These are phyloP conservation scores for Dicentrarchus labrax DNA, from an alignment of 2,113 vertebrate species.

Conservation along the genomic window DNA sequence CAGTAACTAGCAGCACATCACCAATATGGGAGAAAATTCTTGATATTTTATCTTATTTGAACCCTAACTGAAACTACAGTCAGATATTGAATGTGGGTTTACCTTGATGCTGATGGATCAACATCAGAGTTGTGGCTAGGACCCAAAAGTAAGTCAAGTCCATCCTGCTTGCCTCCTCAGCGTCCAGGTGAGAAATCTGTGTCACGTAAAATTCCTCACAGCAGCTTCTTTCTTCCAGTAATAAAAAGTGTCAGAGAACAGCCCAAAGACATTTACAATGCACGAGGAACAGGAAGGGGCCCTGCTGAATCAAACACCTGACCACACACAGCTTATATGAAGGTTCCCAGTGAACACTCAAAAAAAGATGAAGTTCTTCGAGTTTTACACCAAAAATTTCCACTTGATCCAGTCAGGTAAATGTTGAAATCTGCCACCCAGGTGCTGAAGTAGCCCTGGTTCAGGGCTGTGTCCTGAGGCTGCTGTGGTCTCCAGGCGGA, in stretches of 20 bases:
- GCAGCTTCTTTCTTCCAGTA: background rate
- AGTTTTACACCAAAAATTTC: background rate
- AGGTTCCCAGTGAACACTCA: background rate
- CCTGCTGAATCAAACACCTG: background rate
- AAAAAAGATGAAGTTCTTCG: background rate
- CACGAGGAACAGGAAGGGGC: background rate
- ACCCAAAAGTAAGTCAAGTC: conserved; percentile 55
- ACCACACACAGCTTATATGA: background rate
- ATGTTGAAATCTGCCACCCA: background rate
- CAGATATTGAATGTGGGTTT: background rate
- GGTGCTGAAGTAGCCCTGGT: background rate
- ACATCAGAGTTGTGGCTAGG: conserved; percentile 31
- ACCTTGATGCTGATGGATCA: conserved; percentile 69
- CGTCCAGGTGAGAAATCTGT: conserved; percentile 21
- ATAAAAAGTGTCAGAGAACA: background rate
- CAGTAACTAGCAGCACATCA: background rate
- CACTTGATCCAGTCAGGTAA: conserved; percentile 12
- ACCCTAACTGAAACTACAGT: background rate
- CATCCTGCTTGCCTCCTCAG: conserved; percentile 46
- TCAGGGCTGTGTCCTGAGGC: conserved; percentile 7
- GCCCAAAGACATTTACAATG: background rate
- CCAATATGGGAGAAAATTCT: too few species aligned
- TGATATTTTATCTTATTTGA: background rate
- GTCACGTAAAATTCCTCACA: background rate
- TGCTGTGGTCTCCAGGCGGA: conserved; percentile 20